phyloP scores from a whole-genome alignment of 2,113 vertebrate genomes.

The Rhinichthys klamathensis region DNA sequence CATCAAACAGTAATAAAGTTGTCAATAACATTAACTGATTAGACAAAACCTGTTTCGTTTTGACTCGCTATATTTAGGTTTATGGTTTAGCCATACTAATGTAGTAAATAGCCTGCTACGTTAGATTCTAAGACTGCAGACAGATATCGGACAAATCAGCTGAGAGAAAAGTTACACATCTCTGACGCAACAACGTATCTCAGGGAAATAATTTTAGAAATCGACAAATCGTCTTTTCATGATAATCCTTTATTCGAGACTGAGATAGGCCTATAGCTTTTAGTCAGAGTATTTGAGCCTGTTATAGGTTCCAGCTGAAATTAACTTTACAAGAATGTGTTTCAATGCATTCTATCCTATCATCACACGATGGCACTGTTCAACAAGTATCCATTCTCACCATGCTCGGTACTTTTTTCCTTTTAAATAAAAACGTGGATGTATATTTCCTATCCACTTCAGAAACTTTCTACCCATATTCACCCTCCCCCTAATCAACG shows the following conservation, averaged over 20 bases:
- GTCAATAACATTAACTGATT: not conserved
- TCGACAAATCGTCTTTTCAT: not conserved
- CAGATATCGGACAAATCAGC: not conserved
- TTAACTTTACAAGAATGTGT: not conserved
- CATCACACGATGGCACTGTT: slow-evolving; percentile 23
- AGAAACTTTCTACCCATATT: not conserved
- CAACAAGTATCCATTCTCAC: not conserved
- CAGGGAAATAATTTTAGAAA: not conserved
- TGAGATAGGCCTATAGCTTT: not conserved
- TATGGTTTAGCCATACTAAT: too few relatives aligned
- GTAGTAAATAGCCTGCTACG: too few relatives aligned
- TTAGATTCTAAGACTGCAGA: not conserved
- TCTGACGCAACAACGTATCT: not conserved
- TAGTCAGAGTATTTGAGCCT: not conserved
- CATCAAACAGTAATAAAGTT: too few relatives aligned
- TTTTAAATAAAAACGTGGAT: not conserved
- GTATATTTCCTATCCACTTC: not conserved
- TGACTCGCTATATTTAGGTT: too few relatives aligned
- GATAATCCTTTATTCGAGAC: not conserved
- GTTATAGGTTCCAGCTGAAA: not conserved
- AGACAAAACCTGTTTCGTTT: not conserved
- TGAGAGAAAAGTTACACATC: not conserved
- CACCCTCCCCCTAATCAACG: not conserved
- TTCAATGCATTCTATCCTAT: not conserved
- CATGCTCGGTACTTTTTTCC: not conserved